Percentiles rank a stretch among this genome's conserved stretches.
phyloP scores from a whole-genome alignment of 30 jellyfish, hydroid and myxozoan species.

The Aurelia coerulea region DNA sequence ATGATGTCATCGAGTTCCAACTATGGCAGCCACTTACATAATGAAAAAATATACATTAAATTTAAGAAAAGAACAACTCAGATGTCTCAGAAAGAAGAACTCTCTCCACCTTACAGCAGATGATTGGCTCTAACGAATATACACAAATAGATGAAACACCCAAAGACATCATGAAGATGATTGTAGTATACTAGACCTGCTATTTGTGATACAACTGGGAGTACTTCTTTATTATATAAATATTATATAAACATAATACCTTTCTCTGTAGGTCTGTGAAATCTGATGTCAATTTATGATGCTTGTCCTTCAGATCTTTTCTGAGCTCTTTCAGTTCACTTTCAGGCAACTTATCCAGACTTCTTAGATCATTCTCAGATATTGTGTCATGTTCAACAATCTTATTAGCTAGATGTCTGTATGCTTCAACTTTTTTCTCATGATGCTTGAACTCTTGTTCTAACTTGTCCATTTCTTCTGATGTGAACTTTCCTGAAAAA shows the following conservation, averaged over 20 bases:
- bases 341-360: conserved; percentile 49
- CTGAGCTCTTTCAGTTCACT: conserved; percentile 42
- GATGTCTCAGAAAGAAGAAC: too few species aligned
- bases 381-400: conserved; percentile 64
- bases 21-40: too few species aligned
- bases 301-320: conserved; percentile 48
- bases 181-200: too few species aligned
- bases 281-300: conserved; percentile 29
- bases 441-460: conserved; percentile 70
- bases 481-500: conserved; percentile 42
- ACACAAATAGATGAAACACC: too few species aligned
- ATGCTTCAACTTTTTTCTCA: conserved; percentile 59
- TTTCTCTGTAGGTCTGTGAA: conserved; percentile 18
- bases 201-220: too few species aligned
- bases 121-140: too few species aligned
- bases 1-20: too few species aligned
- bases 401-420: conserved; percentile 42
- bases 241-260: neutral
- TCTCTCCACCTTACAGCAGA: too few species aligned
- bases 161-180: too few species aligned
- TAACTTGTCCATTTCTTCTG: conserved; percentile 45
- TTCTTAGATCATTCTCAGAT: conserved; percentile 65
- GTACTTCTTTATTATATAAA: too few species aligned
- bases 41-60: too few species aligned
- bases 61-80: too few species aligned